Evolutionary conservation across 2,888 invertebrate species (phyloP), one percentile per base, ranked within the genome.

Genomic region (Diadegma fenestrale): DNA sequence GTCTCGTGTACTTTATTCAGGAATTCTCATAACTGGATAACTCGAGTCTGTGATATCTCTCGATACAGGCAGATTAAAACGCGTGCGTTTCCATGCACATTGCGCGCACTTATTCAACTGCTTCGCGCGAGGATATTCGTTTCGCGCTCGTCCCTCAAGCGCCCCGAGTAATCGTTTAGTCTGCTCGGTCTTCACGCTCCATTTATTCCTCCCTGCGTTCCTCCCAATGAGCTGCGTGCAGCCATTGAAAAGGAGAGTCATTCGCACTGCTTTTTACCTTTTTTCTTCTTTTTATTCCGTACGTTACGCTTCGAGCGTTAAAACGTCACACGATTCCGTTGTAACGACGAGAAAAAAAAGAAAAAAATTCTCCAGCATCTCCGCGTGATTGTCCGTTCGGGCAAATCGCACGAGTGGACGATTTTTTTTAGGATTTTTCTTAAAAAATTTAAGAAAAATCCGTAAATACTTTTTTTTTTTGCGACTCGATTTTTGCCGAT

Each of bases 21-120:
- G 43, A 43, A 66, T 66, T n/a, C 22, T 12, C 19, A 14, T 43
- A 22, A 54, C 54, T 66, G 66, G 22, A 66, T 22, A 66, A 66
- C 66, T 66, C 43, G 43, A 19, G 43, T n/a, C n/a, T n/a, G n/a
- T 6, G 41, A 22, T 19, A 66, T 43, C 12, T 43, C 12, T 43
- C 43, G 43, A 22, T 22, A 66, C 43, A 5, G 43, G n/a, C n/a
- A 41, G 19, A n/a, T 41, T n/a, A n/a, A n/a, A n/a, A n/a, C n/a
- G n/a, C n/a, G n/a, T n/a, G n/a, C n/a, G n/a, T n/a, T n/a, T n/a
- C n/a, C n/a, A n/a, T n/a, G n/a, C n/a, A n/a, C n/a, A n/a, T n/a
- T n/a, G n/a, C n/a, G n/a, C n/a, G n/a, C n/a, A n/a, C n/a, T n/a
- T n/a, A 43, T 66, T 41, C 22, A 66, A 41, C 37, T 64, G 2